Conservation (phyloP, 2,113 vertebrate genomes). For the Butorides virescens region DNA sequence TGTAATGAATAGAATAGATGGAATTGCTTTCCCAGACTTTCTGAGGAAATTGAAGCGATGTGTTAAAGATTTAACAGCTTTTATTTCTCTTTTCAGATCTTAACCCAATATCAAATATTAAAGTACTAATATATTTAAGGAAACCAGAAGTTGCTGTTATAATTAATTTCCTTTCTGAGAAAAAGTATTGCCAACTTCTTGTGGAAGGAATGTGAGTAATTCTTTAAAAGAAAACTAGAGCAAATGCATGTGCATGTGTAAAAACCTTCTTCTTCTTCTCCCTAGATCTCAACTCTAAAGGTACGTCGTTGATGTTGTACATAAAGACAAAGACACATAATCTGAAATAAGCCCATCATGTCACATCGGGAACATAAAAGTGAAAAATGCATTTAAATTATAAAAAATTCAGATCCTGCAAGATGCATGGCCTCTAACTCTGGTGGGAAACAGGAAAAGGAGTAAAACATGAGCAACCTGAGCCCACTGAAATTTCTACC, state of each 20-base stretch:
- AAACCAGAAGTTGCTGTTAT: constrained; percentile 12
- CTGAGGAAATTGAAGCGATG: constrained; percentile 50
- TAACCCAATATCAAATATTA: constrained; percentile 54
- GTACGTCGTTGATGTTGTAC: not conserved
- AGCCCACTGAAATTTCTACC: not conserved
- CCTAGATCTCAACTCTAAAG: not conserved
- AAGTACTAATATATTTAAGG: constrained; percentile 32
- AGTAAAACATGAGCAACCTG: not conserved
- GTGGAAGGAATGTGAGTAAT: not conserved
- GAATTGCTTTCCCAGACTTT: constrained; percentile 43
- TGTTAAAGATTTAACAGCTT: constrained; percentile 51
- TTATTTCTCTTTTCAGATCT: constrained; percentile 57
- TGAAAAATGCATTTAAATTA: not conserved
- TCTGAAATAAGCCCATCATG: not conserved
- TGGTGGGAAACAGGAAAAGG: not conserved
- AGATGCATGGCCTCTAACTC: not conserved
- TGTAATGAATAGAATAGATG: constrained; percentile 33
- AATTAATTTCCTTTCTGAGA: constrained; percentile 42
- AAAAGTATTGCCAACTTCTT: not conserved
- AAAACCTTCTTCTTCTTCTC: not conserved
- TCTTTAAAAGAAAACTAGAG: not conserved
- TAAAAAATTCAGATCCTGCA: not conserved
- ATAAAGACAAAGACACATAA: not conserved
- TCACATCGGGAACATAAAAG: not conserved
- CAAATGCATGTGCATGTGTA: not conserved